phyloP scores from a whole-genome alignment of 1,140 invertebrate species.

The Nomia melanderi region DNA sequence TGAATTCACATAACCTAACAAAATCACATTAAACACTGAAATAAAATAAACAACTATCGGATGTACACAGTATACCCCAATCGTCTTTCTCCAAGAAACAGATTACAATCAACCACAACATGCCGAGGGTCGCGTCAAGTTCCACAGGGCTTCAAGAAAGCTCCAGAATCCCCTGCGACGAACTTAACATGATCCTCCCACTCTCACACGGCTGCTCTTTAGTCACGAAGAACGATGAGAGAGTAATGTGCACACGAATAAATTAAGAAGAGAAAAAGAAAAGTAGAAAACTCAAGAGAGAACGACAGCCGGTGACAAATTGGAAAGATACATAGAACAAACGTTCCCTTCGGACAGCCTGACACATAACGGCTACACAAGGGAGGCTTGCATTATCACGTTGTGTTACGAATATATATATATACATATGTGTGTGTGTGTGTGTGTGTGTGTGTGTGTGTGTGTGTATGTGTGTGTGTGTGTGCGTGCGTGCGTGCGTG shows the following conservation, averaged over 20 bases:
- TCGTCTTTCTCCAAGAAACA: too few species aligned
- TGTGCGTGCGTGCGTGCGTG: too few species aligned
- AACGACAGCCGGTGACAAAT: slow-evolving; percentile 16
- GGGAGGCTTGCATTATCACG: neutral
- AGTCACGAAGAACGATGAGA: slow-evolving; percentile 38
- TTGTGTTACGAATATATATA: slow-evolving; percentile 2
- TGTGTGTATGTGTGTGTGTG: too few species aligned
- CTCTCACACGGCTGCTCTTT: slow-evolving; percentile 12
- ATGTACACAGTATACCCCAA: too few species aligned
- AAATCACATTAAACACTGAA: too few species aligned
- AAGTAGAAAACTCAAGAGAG: neutral
- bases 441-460: too few species aligned
- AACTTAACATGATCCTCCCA: neutral
- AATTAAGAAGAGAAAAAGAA: too few species aligned
- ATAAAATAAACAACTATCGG: too few species aligned
- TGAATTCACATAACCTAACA: too few species aligned
- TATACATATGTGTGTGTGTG: too few species aligned
- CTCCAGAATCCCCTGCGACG: too few species aligned
- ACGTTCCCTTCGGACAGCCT: neutral
- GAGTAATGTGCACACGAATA: neutral
- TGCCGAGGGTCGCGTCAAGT: neutral
- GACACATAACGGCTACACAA: neutral
- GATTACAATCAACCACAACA: neutral
- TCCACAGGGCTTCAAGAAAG: neutral
- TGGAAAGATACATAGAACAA: neutral